These are phyloP conservation scores for Crypturellus undulatus DNA, from an alignment of 2,113 vertebrate species.

Conservation along the genomic window DNA sequence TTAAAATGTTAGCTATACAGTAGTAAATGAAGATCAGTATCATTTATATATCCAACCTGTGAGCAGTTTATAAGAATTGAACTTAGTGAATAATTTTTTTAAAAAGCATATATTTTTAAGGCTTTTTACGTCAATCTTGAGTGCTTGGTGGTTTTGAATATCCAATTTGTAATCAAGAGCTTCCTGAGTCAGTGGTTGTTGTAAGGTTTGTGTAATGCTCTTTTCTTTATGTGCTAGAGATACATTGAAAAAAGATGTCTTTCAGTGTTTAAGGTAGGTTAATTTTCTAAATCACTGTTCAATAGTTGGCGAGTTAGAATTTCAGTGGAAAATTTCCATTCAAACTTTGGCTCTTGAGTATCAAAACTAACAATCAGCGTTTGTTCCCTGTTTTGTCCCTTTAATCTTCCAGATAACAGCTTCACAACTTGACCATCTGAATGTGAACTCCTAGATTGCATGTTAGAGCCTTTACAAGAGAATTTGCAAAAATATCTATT, in stretches of 20 bases:
- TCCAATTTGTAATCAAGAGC: background rate
- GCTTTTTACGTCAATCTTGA: background rate
- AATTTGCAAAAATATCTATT: conserved; percentile 1
- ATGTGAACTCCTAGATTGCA: background rate
- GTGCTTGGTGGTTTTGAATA: background rate
- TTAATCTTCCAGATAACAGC: background rate
- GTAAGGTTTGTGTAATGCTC: background rate
- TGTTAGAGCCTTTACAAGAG: background rate
- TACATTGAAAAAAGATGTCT: background rate
- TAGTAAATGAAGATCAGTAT: background rate
- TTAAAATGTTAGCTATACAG: background rate
- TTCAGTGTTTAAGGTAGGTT: background rate
- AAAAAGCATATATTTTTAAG: background rate
- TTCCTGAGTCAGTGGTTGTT: background rate
- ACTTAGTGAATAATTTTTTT: background rate
- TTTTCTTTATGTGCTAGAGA: background rate
- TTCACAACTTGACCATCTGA: background rate
- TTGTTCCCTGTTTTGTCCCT: background rate
- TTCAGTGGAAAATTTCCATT: conserved; percentile 5
- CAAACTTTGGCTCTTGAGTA: background rate
- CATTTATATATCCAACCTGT: background rate
- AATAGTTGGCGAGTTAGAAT: background rate
- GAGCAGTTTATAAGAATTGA: background rate
- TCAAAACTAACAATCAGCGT: background rate
- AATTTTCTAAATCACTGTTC: background rate